Conservation (phyloP, 2,888 invertebrate genomes). For the Taenaris catops region DNA sequence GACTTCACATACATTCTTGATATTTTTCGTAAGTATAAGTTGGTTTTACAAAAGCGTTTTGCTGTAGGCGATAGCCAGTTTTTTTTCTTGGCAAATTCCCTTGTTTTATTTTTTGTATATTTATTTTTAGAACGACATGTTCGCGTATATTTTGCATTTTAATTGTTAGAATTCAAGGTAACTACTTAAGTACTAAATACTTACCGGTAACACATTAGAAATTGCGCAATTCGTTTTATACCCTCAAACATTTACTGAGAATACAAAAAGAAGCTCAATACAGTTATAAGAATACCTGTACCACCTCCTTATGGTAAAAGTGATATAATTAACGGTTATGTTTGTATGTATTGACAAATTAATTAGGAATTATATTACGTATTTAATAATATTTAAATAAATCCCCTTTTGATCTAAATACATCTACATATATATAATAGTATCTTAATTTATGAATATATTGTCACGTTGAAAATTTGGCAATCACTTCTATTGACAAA, state of each 20-base stretch:
- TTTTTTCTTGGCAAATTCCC: slow-evolving; percentile 34
- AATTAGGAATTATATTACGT: no score
- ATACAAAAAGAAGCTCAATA: no score
- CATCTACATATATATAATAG: no score
- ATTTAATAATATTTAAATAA: no score
- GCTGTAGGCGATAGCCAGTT: slow-evolving; percentile 26
- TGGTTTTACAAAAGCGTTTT: slow-evolving; percentile 12
- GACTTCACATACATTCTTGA: slow-evolving; percentile 9
- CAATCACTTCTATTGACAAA: slow-evolving; percentile 40
- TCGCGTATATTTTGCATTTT: slow-evolving; percentile 27
- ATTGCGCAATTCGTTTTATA: no score
- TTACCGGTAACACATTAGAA: slow-evolving; percentile 1
- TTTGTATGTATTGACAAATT: no score
- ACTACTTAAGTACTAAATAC: background rate
- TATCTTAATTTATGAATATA: no score
- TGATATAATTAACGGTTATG: no score
- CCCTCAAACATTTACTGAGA: no score
- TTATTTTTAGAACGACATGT: slow-evolving; percentile 28
- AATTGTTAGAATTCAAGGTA: slow-evolving; percentile 21
- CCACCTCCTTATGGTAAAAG: no score
- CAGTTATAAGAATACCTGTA: no score
- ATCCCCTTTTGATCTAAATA: no score
- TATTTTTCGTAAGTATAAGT: slow-evolving; percentile 13
- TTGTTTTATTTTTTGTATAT: slow-evolving; percentile 25
- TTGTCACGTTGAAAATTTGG: slow-evolving; percentile 32